phyloP scores from a whole-genome alignment of 2,888 invertebrate species.

The Xylocampa areola region DNA sequence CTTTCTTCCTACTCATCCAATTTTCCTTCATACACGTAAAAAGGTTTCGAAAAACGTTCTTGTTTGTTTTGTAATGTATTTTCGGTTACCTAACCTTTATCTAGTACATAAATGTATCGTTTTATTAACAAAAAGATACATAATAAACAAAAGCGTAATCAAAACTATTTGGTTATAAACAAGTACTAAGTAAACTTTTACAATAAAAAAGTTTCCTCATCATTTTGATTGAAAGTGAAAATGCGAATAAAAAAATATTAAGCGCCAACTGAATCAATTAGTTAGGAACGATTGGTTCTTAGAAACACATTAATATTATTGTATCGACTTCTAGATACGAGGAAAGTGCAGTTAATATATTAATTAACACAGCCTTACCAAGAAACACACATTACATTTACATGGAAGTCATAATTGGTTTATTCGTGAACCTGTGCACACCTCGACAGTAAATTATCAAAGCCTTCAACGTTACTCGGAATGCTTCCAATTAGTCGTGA shows the following conservation, averaged over 20 bases:
- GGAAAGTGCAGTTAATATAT: constrained; percentile 21
- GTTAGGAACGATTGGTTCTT: background rate
- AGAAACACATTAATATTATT: background rate
- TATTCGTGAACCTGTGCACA: constrained; percentile 19
- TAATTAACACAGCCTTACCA: constrained; percentile 20
- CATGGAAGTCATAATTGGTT: constrained; percentile 39
- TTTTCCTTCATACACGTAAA: no score
- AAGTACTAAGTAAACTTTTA: constrained; percentile 1
- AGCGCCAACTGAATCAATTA: constrained; percentile 4
- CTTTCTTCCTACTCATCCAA: no score
- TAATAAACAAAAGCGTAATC: background rate
- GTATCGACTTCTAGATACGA: background rate
- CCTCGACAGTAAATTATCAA: no score
- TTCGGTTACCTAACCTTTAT: no score
- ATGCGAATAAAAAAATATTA: constrained; percentile 11
- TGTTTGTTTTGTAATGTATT: no score
- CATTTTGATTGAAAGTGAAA: constrained; percentile 23
- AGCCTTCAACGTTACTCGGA: constrained; percentile 24
- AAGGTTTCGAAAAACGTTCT: no score
- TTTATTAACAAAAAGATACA: background rate
- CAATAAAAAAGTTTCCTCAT: no score
- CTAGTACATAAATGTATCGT: background rate
- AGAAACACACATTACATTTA: constrained; percentile 30
- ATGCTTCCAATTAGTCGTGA: constrained; percentile 43
- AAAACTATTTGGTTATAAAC: constrained; percentile 9